Conservation (phyloP, 2,797 vertebrate species). For the Benthosema pterotum region DNA sequence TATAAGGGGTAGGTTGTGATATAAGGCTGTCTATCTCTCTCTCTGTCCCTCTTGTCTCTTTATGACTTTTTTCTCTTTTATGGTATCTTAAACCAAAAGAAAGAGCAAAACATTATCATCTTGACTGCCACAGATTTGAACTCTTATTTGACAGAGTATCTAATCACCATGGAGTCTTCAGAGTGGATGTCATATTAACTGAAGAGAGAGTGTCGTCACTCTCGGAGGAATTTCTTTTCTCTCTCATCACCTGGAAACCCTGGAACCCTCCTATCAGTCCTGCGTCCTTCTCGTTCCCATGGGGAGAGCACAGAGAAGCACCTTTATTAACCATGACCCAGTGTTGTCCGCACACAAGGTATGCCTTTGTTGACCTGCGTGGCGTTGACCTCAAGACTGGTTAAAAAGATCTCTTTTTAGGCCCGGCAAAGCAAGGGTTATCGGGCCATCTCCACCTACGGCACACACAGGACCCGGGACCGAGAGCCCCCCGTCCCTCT, state of each 20-base stretch:
- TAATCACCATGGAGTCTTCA: constrained; percentile 5
- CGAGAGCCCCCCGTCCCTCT: background rate
- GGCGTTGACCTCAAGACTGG: constrained; percentile 37
- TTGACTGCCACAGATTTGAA: background rate
- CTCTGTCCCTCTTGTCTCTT: background rate
- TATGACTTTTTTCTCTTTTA: constrained; percentile 26
- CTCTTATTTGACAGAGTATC: too few relatives aligned
- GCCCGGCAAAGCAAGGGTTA: constrained; percentile 39
- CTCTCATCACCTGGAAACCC: constrained; percentile 41
- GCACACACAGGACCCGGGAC: background rate
- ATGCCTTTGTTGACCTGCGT: constrained; percentile 52
- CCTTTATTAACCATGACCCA: constrained; percentile 58
- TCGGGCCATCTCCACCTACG: constrained; percentile 43
- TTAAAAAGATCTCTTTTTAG: constrained; percentile 5
- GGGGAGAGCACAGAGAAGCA: constrained; percentile 26
- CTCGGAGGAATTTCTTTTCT: constrained; percentile 43
- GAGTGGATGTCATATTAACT: constrained; percentile 26
- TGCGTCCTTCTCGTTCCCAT: constrained; percentile 24
- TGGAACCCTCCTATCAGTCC: constrained; percentile 26
- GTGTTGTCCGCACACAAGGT: constrained; percentile 42
- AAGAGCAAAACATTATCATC: constrained; percentile 18
- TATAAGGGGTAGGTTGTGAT: too few relatives aligned
- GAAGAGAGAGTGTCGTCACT: constrained; percentile 10
- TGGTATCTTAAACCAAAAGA: constrained; percentile 23
- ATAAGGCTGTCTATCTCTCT: background rate